Base-by-base conservation (phyloP, 2,888 invertebrate genomes). In the Sceliomorpha sp. region DNA sequence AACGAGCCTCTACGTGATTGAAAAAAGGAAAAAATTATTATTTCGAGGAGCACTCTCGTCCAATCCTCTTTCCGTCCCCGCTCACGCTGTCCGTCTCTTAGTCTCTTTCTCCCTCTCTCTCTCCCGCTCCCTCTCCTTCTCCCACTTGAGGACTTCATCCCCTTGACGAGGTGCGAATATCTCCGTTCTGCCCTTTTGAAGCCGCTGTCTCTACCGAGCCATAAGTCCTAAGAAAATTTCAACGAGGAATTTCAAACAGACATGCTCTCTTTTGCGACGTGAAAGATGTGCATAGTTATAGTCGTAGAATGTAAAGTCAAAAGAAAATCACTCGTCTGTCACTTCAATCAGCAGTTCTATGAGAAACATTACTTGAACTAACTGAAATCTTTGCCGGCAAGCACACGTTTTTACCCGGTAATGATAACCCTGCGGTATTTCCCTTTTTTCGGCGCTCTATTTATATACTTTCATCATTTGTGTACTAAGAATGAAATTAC, bases 1-100 rank as follows among this genome's bases (percentile, higher is more conserved):
- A 74, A 72, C 60, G 67, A 69, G 73, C 68, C 68, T 73, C 73
- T 74, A 73, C 55, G 78, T 80, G 81, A 82, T 84, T 82, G 80
- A 80, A 83, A 83, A 81, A 74, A 72, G 69, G 76, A 74, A 76
- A 78, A 75, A 80, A 79, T 81, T 75, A 63, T 60, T 56, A 70
- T 62, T 56, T 50, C 56, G 47, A 34, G 39, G 42, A 48, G 60
- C 36, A 29, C 53, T 58, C 44, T 62, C 71, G 59, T 51, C 59
- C 66, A 69, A 70, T 69, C 51, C 32, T 32, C 12, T 32, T 32
- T 32, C 45, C 55, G 64, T 64, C 58, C 37, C 59, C 9, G 27
- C 47, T 27, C 37, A 58, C 51, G 68, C 47, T 68, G 40, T 48
- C 55, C 27, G 24, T 63, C 5, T 20, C 8, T 17, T 1, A n/a